phyloP scores from a whole-genome alignment of 2,888 invertebrate genomes.

The Auanema freiburgensis region DNA sequence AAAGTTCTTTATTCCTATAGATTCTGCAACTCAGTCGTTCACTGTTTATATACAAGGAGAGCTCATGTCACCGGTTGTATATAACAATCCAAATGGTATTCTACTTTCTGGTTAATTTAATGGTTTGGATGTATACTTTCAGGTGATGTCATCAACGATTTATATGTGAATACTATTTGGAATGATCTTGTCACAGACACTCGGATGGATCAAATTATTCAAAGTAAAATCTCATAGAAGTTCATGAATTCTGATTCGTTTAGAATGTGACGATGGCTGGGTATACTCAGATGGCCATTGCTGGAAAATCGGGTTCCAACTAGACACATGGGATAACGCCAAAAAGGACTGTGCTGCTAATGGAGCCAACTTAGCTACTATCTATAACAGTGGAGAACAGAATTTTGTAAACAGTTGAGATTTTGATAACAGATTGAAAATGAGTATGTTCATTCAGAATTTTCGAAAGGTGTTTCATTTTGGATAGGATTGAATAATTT shows the following conservation, averaged over 20 bases:
- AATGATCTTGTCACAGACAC: constrained; percentile 32
- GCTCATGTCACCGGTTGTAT: constrained; percentile 23
- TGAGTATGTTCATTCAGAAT: constrained; percentile 17
- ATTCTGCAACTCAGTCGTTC: constrained; percentile 43
- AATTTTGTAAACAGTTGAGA: constrained; percentile 13
- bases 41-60: constrained; percentile 34
- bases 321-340: constrained; percentile 39
- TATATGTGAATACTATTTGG: constrained; percentile 28
- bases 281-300: constrained; percentile 28
- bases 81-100: constrained; percentile 24
- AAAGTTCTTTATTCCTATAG: constrained; percentile 49
- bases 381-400: constrained; percentile 35
- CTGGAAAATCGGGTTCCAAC: constrained; percentile 26
- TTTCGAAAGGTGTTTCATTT: constrained; percentile 20
- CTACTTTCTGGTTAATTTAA: too few species aligned
- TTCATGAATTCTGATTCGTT: not conserved
- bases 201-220: constrained; percentile 37
- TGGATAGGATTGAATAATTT: constrained; percentile 48
- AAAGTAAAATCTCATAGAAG: constrained; percentile 5
- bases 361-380: constrained; percentile 32
- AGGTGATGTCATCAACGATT: not conserved
- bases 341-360: constrained; percentile 27
- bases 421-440: not conserved
- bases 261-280: constrained; percentile 41
- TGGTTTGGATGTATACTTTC: too few species aligned